A percentile compares a stretch with the other conserved stretches of the same genome.
Conservation (phyloP, 2,888 invertebrate genomes). For the Furcula furcula region DNA sequence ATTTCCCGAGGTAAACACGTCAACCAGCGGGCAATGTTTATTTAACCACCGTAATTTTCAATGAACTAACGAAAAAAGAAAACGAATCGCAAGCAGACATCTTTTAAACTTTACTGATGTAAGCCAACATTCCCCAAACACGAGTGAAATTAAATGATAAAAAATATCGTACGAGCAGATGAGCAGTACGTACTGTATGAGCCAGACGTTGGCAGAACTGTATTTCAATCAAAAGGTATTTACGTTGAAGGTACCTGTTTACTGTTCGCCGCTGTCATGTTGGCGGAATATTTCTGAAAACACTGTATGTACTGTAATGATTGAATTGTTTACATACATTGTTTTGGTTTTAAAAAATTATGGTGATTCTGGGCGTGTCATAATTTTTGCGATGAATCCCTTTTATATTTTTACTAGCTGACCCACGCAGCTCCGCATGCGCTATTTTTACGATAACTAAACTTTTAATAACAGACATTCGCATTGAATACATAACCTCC, state of each 20-base stretch:
- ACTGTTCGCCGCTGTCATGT: not conserved
- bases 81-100: not conserved
- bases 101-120: not conserved
- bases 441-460: no score
- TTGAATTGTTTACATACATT: no score
- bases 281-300: not conserved
- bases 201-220: not conserved
- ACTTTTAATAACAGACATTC: no score
- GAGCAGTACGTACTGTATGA: not conserved
- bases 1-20: not conserved
- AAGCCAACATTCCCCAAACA: not conserved
- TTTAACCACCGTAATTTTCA: not conserved
- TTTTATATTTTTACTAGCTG: no score
- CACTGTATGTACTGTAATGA: not conserved
- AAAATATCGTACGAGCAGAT: conserved; percentile 1
- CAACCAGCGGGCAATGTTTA: not conserved
- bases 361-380: no score
- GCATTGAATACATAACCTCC: no score
- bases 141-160: conserved; percentile 1
- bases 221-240: not conserved
- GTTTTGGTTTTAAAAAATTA: not conserved
- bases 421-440: no score
- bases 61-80: not conserved
- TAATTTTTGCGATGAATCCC: no score
- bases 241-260: conserved; percentile 1